Evolutionary conservation across 23 tunicate species (phyloP), one percentile per base, ranked within the genome.

Genomic region (Botrylloides violaceus): DNA sequence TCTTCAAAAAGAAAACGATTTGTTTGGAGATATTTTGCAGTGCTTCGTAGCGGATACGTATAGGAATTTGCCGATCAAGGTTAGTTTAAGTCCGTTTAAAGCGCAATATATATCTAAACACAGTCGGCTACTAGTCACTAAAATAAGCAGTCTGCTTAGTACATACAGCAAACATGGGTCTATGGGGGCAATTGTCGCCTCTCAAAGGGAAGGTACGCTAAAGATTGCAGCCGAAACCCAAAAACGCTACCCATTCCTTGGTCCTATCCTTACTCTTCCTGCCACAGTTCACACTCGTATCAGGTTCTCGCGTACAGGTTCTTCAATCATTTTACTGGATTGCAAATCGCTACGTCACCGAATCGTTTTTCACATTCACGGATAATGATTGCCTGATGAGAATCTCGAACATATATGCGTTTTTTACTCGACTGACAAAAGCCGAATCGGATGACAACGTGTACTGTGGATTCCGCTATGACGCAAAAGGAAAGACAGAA

Each of bases 301-400:
- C n/a, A n/a, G n/a, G n/a, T n/a, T n/a, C n/a, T n/a, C n/a, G n/a
- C n/a, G n/a, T 60, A 0, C 70, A 90, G 97, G 90, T 90, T 27
- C 58, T 90, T 2, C 72, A 83, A 15, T 55, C 97, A 3, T 61
- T 90, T 31, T 61, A 78, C 1, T 90, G 89, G 85, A 29, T 90
- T 2, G 36, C 78, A 70, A 49, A 75, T 34, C 75, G 36, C 48
- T 65, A 78, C 38, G 4, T 75, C 24, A 74, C 53, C 1, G 32
- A 76, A 6, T 15, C 36, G 6, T 83, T 65, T 48, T 74, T 34
- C 72, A 83, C 97, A 6, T 73, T 90, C 15, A 90, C 97, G 2
- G 97, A 90, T 75, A 88, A 90, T 59, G 97, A 90, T 38, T 90
- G 97, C 80, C 65, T 90, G 53, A 78, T 90, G 81, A 74, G 78